Conservation (phyloP, 2,113 vertebrate genomes). For the Heloderma charlesbogerti region DNA sequence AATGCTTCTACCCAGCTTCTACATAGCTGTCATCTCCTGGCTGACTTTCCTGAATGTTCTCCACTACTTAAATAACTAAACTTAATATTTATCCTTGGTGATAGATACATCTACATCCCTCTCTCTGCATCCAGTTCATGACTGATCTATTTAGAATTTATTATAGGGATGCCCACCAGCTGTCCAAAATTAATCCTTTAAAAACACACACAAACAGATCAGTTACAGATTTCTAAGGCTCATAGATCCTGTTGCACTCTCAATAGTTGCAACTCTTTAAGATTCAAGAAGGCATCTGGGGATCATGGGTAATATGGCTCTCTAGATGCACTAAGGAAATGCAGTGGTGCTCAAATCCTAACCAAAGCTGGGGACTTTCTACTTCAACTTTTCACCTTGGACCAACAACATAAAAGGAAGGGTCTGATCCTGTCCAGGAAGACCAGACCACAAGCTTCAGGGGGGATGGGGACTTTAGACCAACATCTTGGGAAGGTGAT, state of each 20-base stretch:
- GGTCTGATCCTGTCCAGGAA: no score
- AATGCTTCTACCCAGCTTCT: no score
- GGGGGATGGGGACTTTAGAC: not conserved
- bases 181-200: no score
- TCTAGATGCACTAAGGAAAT: not conserved
- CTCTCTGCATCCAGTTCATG: not conserved
- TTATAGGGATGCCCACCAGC: not conserved
- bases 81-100: not conserved
- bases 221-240: not conserved
- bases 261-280: not conserved
- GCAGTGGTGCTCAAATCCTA: not conserved
- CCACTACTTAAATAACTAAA: no score
- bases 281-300: not conserved
- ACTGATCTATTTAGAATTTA: not conserved
- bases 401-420: not conserved
- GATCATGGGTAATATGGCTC: not conserved
- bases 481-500: not conserved
- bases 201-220: no score
- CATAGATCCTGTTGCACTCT: not conserved
- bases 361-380: not conserved
- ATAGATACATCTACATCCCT: not conserved
- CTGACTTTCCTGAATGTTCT: no score
- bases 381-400: not conserved
- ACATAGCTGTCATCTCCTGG: no score
- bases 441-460: not conserved